phyloP scores from a whole-genome alignment of 1,140 invertebrate genomes.

The Leptinotarsa lineolata region DNA sequence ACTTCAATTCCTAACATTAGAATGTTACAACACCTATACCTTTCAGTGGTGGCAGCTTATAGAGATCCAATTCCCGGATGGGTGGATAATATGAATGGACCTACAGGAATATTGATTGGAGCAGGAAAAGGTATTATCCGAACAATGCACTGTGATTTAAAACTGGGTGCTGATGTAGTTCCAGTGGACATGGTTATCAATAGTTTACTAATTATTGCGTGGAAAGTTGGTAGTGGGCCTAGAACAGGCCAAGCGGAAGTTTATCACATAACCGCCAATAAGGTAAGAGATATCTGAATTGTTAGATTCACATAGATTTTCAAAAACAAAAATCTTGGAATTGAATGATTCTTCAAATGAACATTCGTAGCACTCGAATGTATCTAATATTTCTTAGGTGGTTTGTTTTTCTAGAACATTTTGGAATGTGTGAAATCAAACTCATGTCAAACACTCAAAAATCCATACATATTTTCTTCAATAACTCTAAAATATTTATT shows the following conservation, averaged over 20 bases:
- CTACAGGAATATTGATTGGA: conserved; percentile 78
- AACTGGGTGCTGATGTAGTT: conserved; percentile 70
- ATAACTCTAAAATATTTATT: too few relatives aligned
- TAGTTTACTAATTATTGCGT: conserved; percentile 76
- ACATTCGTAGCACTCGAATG: too few relatives aligned
- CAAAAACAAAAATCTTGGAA: too few relatives aligned
- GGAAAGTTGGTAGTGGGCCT: conserved; percentile 60
- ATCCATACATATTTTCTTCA: too few relatives aligned
- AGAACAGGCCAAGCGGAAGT: conserved; percentile 49
- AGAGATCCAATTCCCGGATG: conserved; percentile 80
- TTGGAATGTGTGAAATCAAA: too few relatives aligned
- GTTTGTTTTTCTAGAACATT: too few relatives aligned
- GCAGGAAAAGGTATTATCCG: conserved; percentile 81
- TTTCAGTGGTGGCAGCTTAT: conserved; percentile 67
- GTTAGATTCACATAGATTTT: too few relatives aligned
- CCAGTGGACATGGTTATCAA: conserved; percentile 84
- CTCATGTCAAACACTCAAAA: too few relatives aligned
- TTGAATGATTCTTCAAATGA: too few relatives aligned
- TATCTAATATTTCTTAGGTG: too few relatives aligned
- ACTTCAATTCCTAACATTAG: too few relatives aligned
- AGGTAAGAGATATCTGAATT: conserved; percentile 25
- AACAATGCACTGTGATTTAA: conserved; percentile 68
- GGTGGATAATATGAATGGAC: conserved; percentile 94
- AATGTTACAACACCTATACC: too few relatives aligned
- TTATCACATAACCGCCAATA: conserved; percentile 41